A percentile compares a stretch with the other conserved stretches of the same genome.
Evolutionary conservation across 1,140 invertebrate genomes (phyloP).

Genomic region (Drosophila equinoxialis): DNA sequence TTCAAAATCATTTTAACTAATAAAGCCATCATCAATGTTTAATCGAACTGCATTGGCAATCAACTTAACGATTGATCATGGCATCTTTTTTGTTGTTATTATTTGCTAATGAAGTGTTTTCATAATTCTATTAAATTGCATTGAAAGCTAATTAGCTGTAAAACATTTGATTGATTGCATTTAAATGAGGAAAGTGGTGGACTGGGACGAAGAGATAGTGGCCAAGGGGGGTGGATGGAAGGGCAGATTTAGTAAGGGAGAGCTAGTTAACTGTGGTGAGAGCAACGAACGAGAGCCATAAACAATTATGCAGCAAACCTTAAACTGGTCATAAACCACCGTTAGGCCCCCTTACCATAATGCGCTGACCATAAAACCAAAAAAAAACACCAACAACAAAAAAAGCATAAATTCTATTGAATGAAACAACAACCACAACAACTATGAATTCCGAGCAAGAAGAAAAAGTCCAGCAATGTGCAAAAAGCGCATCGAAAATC

Average conservation of each 20-base stretch:
- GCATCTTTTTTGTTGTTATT: neutral
- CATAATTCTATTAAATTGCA: slow-evolving; percentile 48
- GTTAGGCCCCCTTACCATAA: slow-evolving; percentile 50
- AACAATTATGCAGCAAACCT: slow-evolving; percentile 53
- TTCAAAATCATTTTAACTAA: neutral
- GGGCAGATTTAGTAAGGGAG: neutral
- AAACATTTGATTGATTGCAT: slow-evolving; percentile 49
- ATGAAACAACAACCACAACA: slow-evolving; percentile 44
- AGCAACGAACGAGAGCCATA: slow-evolving; percentile 31
- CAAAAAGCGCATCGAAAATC: slow-evolving; percentile 70
- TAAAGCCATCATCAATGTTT: neutral
- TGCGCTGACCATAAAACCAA: slow-evolving; percentile 53
- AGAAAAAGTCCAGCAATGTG: slow-evolving; percentile 62
- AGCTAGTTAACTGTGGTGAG: neutral
- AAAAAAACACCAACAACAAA: slow-evolving; percentile 15
- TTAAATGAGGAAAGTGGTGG: slow-evolving; percentile 32
- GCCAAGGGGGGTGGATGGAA: neutral
- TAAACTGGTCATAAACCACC: slow-evolving; percentile 53
- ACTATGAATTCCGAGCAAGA: slow-evolving; percentile 16
- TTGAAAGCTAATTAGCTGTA: slow-evolving; percentile 31
- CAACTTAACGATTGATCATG: slow-evolving; percentile 22
- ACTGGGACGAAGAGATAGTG: neutral
- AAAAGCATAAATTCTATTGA: slow-evolving; percentile 67
- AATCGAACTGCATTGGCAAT: slow-evolving; percentile 3
- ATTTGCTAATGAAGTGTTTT: slow-evolving; percentile 46